Evolutionary conservation across 1,140 invertebrate species (phyloP), one percentile per base, ranked within the genome.

Genomic region (Papilio glaucus): DNA sequence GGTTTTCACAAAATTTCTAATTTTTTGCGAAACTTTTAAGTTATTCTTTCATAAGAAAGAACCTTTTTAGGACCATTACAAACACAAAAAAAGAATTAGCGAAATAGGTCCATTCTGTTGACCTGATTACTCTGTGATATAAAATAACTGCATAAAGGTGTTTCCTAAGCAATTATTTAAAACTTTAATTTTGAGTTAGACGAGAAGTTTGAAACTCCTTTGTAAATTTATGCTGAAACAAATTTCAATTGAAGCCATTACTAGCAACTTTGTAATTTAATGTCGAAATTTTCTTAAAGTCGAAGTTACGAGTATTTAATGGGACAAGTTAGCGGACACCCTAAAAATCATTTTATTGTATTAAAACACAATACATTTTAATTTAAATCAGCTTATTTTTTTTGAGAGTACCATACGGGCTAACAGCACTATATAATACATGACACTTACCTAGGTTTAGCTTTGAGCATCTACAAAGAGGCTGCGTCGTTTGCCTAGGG

Each of bases 211-310:
- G 21, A 73, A 71, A 68, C 68, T 77, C 68, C 63, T 57, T 69
- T 61, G 49, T 61, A 73, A 77, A 73, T 73, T 77, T 45, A 77
- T 77, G 72, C 71, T 73, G 70, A 76, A 76, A 73, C 75, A 76
- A 76, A 76, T 76, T 76, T 76, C 75, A 73, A 77, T 77, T 77
- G 75, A 77, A 77, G 42, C 75, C 75, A 71, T 77, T 77, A 73
- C 61, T 62, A 67, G 41, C 33, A 77, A 77, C 72, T 77, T 77
- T 77, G 70, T 77, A 77, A 77, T 74, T 74, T 74, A 77, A 77
- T 77, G 76, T 72, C 73, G 75, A 77, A 77, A 69, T 67, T 72
- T 77, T 71, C 62, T 49, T 49, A 70, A 74, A 70, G 29, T 74
- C 76, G 68, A 77, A 77, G 65, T 68, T n/a, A 68, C 39, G 39